Evolutionary conservation across 2,113 vertebrate species (phyloP), one percentile per base, ranked within the genome.

Genomic region (Bettongia penicillata): DNA sequence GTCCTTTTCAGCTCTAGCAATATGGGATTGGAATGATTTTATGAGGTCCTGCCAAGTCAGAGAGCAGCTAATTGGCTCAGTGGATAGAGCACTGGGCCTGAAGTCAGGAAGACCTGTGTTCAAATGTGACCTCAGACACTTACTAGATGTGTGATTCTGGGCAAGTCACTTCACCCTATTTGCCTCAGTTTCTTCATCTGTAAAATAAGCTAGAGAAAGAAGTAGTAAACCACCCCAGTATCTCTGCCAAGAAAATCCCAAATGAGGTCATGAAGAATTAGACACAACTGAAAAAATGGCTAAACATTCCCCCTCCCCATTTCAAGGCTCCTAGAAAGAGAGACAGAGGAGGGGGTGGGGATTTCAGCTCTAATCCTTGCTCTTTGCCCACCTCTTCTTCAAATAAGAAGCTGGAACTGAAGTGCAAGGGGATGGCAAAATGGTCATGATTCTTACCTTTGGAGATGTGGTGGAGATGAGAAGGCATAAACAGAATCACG

Each of bases 391-490:
- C 90, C 14, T 89, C 77, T 93, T 95, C 96, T 95, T 90, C 91
- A 95, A 93, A 97, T 98, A 97, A 98, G 95, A 97, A 97, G 51
- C 93, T 90, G 53, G 68, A 22, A 5, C 24, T 2, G 94, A 92
- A 12, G 77, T 49, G 68, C 68, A 53, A 47, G 95, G 53, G n/a
- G 26, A 24, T 95, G n/a, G n/a, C n/a, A n/a, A n/a, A n/a, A n/a
- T n/a, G n/a, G n/a, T n/a, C n/a, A n/a, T n/a, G n/a, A n/a, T n/a
- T n/a, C n/a, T n/a, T n/a, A n/a, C n/a, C n/a, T n/a, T n/a, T n/a
- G n/a, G n/a, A n/a, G n/a, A n/a, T n/a, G n/a, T n/a, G n/a, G n/a
- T n/a, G n/a, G n/a, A n/a, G n/a, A n/a, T n/a, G n/a, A n/a, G n/a
- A n/a, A n/a, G n/a, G n/a, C n/a, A n/a, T n/a, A n/a, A n/a, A n/a